Conservation (phyloP, 1,140 invertebrate genomes). For the Steinernema khuongi region DNA sequence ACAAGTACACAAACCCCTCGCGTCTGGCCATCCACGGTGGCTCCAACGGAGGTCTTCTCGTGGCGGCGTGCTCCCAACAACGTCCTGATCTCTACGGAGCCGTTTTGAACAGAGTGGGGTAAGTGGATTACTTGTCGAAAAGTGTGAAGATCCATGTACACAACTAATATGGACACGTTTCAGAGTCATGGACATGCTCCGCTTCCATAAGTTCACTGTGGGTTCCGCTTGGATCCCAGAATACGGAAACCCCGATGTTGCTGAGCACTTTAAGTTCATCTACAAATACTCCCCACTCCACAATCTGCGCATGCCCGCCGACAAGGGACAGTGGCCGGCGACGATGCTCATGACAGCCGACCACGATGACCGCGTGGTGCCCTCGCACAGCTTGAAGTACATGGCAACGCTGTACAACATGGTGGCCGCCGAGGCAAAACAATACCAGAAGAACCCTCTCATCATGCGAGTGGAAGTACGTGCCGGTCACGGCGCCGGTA, state of each 20-base stretch:
- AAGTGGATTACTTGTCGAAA: conserved; percentile 56
- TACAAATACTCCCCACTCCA: conserved; percentile 87
- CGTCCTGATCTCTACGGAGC: conserved; percentile 87
- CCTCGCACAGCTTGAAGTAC: conserved; percentile 89
- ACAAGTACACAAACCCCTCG: conserved; percentile 72
- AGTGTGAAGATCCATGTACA: background rate
- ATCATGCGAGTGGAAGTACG: conserved; percentile 84
- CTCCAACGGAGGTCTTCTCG: conserved; percentile 89
- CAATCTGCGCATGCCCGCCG: conserved; percentile 71
- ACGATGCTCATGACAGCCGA: conserved; percentile 85
- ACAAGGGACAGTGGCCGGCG: conserved; percentile 74
- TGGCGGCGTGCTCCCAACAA: conserved; percentile 83
- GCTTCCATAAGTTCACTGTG: conserved; percentile 97
- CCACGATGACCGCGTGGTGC: conserved; percentile 95
- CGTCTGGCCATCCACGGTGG: conserved; percentile 80
- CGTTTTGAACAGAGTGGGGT: conserved; percentile 84
- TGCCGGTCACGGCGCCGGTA: conserved; percentile 89
- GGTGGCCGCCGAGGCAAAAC: conserved; percentile 65
- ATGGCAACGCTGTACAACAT: conserved; percentile 81
- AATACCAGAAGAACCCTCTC: conserved; percentile 77
- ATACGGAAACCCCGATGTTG: conserved; percentile 83
- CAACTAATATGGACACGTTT: conserved; percentile 40
- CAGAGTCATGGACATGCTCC: conserved; percentile 91
- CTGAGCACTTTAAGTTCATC: conserved; percentile 79
- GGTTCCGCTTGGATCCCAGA: conserved; percentile 93